A percentile compares a stretch with the other conserved stretches of the same genome.
phyloP scores from a whole-genome alignment of 2,113 vertebrate species.

The Actenoides hombroni region DNA sequence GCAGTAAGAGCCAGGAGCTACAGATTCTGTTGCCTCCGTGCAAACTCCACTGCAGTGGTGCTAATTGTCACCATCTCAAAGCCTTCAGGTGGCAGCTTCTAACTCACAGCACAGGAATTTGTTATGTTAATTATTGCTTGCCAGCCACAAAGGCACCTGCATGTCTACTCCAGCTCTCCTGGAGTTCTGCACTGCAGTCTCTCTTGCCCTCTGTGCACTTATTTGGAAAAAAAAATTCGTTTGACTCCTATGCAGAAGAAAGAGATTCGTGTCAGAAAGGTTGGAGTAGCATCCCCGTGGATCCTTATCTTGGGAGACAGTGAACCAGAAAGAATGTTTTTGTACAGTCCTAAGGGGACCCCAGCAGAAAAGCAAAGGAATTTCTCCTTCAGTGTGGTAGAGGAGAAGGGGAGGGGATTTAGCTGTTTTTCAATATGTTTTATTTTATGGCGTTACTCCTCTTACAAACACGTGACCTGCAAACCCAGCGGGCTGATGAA shows the following conservation, averaged over 20 bases:
- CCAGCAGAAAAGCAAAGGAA: background rate
- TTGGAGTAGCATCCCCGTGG: background rate
- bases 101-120: background rate
- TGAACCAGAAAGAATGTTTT: constrained; percentile 29
- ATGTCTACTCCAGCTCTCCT: background rate
- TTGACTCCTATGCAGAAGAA: constrained; percentile 10
- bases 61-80: background rate
- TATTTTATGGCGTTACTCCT: background rate
- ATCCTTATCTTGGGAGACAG: background rate
- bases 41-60: background rate
- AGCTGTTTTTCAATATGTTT: constrained; percentile 1
- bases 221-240: background rate
- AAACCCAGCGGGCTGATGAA: background rate
- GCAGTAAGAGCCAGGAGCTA: background rate
- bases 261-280: constrained; percentile 24
- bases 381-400: background rate
- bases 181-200: background rate
- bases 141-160: background rate
- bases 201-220: background rate
- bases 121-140: constrained; percentile 29
- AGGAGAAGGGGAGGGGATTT: background rate
- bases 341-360: background rate
- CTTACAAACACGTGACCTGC: background rate
- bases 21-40: background rate
- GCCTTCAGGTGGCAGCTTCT: constrained; percentile 34